Percentiles rank a stretch among this genome's conserved stretches.
Evolutionary conservation across 2,888 invertebrate genomes (phyloP).

Genomic region (Vanessa cardui): DNA sequence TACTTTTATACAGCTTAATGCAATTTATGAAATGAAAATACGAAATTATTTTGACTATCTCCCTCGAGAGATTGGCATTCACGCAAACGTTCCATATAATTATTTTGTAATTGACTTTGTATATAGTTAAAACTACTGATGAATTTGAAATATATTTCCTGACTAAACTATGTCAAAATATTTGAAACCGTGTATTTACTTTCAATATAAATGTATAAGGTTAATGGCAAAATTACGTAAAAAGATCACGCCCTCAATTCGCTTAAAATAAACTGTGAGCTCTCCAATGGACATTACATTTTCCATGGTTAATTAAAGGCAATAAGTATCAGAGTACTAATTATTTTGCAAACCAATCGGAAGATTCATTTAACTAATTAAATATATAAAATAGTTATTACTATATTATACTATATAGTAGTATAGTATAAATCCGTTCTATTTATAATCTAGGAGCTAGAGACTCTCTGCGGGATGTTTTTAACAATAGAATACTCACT

Average conservation of each 20-base stretch:
- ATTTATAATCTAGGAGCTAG: too few relatives aligned
- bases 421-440: too few relatives aligned
- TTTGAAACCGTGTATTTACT: too few relatives aligned
- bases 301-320: background rate
- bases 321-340: conserved; percentile 14
- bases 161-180: too few relatives aligned
- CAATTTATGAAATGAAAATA: conserved; percentile 5
- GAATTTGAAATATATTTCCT: too few relatives aligned
- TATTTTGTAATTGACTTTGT: background rate
- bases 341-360: conserved; percentile 20
- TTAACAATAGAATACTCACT: too few relatives aligned
- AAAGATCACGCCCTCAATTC: too few relatives aligned
- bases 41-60: background rate
- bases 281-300: background rate
- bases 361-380: conserved; percentile 5
- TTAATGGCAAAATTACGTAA: too few relatives aligned
- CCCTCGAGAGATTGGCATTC: background rate
- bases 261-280: background rate
- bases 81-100: background rate
- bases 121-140: too few relatives aligned
- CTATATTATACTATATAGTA: too few relatives aligned
- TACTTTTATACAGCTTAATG: background rate
- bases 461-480: too few relatives aligned
- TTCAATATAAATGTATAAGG: too few relatives aligned
- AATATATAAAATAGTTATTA: background rate